These are phyloP conservation scores for Nothobranchius furzeri DNA, from an alignment of 2,113 vertebrate species.

Conservation along the genomic window DNA sequence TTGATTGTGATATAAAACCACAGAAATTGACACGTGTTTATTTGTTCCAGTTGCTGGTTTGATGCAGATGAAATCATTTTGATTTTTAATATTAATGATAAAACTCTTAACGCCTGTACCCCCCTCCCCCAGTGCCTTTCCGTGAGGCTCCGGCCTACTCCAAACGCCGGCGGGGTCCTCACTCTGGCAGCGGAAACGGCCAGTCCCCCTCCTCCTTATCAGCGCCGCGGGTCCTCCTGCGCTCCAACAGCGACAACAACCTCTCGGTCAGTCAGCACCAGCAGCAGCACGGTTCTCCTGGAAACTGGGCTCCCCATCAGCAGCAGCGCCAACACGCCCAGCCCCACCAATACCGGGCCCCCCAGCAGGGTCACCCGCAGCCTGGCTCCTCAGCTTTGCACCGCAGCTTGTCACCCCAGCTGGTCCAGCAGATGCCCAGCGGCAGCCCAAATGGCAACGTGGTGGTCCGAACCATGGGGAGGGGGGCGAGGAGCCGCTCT, in stretches of 20 bases:
- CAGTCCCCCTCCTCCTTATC: slow-evolving; percentile 83
- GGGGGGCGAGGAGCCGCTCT: slow-evolving; percentile 85
- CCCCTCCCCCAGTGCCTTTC: slow-evolving; percentile 87
- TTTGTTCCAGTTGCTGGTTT: no score
- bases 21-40: no score
- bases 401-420: slow-evolving; percentile 94
- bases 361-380: slow-evolving; percentile 82
- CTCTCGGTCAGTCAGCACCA: slow-evolving; percentile 74
- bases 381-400: slow-evolving; percentile 81
- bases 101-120: no score
- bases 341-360: slow-evolving; percentile 28
- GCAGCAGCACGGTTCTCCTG: slow-evolving; percentile 50
- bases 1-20: no score
- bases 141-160: slow-evolving; percentile 93
- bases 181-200: slow-evolving; percentile 70
- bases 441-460: slow-evolving; percentile 88
- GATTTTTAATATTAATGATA: no score
- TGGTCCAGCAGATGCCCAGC: slow-evolving; percentile 88
- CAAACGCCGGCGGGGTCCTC: slow-evolving; percentile 85
- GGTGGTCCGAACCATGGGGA: slow-evolving; percentile 82
- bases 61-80: no score
- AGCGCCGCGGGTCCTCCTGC: slow-evolving; percentile 89
- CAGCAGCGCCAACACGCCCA: slow-evolving; percentile 48
- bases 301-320: slow-evolving; percentile 52
- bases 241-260: slow-evolving; percentile 97